These are phyloP conservation scores for Cryptocephalus primarius DNA, from an alignment of 2,888 invertebrate genomes.

Conservation along the genomic window DNA sequence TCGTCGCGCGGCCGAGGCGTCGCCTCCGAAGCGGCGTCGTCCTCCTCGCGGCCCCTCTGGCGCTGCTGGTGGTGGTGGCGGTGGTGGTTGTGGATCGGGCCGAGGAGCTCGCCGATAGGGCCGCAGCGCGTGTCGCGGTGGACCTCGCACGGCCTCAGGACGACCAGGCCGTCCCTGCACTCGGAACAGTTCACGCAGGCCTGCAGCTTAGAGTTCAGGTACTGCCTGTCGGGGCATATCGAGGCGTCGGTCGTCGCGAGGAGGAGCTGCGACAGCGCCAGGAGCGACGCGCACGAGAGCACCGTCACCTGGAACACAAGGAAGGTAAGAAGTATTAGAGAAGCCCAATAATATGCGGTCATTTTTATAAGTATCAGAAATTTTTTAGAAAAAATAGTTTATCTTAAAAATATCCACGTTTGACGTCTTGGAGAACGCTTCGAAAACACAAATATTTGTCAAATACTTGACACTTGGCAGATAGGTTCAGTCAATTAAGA, in stretches of 20 bases:
- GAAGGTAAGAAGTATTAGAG: not conserved
- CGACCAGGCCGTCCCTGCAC: conserved; percentile 52
- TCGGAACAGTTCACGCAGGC: conserved; percentile 59
- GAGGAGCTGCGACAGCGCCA: conserved; percentile 18
- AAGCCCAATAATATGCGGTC: too few species aligned
- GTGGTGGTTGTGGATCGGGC: conserved; percentile 19
- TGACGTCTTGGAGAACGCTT: too few species aligned
- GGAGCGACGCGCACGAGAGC: conserved; percentile 21
- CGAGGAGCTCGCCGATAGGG: conserved; percentile 30
- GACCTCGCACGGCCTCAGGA: conserved; percentile 60
- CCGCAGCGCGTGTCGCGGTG: conserved; percentile 68
- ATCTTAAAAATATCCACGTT: too few species aligned
- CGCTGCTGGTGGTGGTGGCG: conserved; percentile 15
- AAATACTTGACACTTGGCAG: too few species aligned
- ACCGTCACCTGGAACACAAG: conserved; percentile 31
- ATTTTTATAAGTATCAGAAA: too few species aligned
- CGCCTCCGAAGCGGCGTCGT: conserved; percentile 12
- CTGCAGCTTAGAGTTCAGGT: conserved; percentile 56
- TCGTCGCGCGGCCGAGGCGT: conserved; percentile 8
- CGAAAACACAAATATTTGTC: too few species aligned
- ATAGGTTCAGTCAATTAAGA: too few species aligned
- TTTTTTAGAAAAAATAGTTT: too few species aligned
- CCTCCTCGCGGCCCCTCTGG: conserved; percentile 13
- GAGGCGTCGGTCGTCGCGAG: conserved; percentile 22
- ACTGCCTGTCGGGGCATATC: conserved; percentile 42